These are phyloP conservation scores for Recurvirostra avosetta DNA, from an alignment of 2,113 vertebrate genomes.

Conservation along the genomic window DNA sequence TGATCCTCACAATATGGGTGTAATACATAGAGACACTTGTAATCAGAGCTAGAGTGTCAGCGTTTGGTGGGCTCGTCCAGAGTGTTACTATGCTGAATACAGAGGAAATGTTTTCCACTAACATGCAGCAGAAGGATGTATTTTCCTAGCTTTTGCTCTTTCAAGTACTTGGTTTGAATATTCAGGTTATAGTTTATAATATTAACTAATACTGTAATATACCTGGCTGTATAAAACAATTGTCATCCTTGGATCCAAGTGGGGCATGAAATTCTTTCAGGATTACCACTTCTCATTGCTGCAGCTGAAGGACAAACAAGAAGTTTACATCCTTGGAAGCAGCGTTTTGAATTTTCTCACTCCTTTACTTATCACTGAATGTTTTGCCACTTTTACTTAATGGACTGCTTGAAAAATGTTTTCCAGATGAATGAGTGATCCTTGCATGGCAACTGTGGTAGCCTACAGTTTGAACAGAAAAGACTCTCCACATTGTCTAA, in stretches of 20 bases:
- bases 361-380: not conserved
- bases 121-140: not conserved
- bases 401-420: not conserved
- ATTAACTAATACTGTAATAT: not conserved
- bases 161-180: not conserved
- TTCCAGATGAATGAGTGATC: not conserved
- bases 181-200: not conserved
- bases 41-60: not conserved
- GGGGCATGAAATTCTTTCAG: not conserved
- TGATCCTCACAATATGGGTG: not conserved
- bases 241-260: not conserved
- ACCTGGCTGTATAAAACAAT: not conserved
- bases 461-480: not conserved
- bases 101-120: not conserved
- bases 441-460: not conserved
- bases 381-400: not conserved
- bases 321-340: not conserved
- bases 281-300: not conserved
- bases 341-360: not conserved
- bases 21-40: not conserved
- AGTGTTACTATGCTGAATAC: not conserved
- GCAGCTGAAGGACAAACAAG: not conserved
- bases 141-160: not conserved
- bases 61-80: not conserved
- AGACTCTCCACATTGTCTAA: rapidly evolving